These are phyloP conservation scores for Bucorvus abyssinicus DNA, from an alignment of 2,797 vertebrate genomes.

Conservation along the genomic window DNA sequence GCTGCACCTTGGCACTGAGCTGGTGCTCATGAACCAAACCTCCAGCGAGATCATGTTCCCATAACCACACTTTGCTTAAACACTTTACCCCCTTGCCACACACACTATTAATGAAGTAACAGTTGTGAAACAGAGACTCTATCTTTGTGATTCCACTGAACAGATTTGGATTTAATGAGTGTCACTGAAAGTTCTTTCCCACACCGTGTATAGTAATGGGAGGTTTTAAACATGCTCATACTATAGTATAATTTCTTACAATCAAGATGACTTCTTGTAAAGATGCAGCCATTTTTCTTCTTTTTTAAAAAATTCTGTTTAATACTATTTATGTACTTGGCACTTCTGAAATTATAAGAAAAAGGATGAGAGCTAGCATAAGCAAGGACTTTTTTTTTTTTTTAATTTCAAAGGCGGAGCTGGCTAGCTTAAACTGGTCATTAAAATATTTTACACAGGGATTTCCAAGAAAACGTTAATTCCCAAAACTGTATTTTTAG, in stretches of 20 bases:
- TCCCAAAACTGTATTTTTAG: not conserved
- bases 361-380: not conserved
- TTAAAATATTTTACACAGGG: not conserved
- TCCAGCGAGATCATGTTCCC: not conserved
- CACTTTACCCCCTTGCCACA: not conserved
- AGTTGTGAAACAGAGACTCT: not conserved
- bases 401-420: not conserved
- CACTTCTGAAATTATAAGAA: not conserved
- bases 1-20: not conserved
- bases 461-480: not conserved
- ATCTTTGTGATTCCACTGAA: not conserved
- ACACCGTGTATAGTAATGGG: not conserved
- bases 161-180: not conserved
- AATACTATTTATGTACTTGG: not conserved
- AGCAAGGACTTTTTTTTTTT: not conserved
- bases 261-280: not conserved
- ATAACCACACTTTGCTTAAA: not conserved
- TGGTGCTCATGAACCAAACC: not conserved
- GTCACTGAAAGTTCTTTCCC: not conserved
- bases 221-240: not conserved
- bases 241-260: not conserved
- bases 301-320: not conserved
- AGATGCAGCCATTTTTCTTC: not conserved
- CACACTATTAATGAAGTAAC: not conserved
- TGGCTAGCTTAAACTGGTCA: not conserved